Evolutionary conservation across 2,797 vertebrate species (phyloP).

Genomic region (Erithacus rubecula): DNA sequence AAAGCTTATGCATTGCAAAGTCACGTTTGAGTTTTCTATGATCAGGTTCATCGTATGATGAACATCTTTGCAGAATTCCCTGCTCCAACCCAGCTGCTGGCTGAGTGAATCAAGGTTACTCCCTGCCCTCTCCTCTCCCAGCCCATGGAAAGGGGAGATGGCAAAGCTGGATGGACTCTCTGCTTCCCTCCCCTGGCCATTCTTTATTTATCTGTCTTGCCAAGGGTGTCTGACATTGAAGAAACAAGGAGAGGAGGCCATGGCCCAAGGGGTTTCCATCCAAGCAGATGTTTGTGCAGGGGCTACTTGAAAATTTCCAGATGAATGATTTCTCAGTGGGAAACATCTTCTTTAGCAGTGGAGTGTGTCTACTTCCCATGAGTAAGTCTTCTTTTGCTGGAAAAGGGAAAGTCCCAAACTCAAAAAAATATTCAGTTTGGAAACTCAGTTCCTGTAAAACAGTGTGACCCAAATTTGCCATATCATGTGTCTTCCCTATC

Average conservation of each 20-base stretch:
- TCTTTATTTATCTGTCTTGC: background rate
- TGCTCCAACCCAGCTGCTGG: background rate
- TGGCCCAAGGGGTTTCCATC: background rate
- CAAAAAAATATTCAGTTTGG: background rate
- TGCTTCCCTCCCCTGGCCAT: background rate
- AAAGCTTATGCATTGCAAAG: background rate
- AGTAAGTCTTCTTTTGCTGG: background rate
- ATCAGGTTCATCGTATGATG: fast-evolving
- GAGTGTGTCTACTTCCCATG: background rate
- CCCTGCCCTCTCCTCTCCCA: background rate
- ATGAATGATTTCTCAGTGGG: background rate
- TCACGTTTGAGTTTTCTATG: background rate
- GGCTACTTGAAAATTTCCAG: slow-evolving; percentile 1
- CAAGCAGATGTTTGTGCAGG: background rate
- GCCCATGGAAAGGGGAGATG: background rate
- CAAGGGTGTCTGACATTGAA: background rate
- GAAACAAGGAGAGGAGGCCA: background rate
- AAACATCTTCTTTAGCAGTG: background rate
- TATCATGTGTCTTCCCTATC: background rate
- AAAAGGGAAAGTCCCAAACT: slow-evolving; percentile 3
- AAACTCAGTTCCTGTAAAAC: slow-evolving; percentile 9
- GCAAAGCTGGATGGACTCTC: background rate
- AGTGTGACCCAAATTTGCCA: background rate
- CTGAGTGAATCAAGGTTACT: fast-evolving
- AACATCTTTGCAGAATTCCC: background rate